A percentile compares a stretch with the other conserved stretches of the same genome.
phyloP scores from a whole-genome alignment of 2,113 vertebrate genomes.

The Cacatua alba region DNA sequence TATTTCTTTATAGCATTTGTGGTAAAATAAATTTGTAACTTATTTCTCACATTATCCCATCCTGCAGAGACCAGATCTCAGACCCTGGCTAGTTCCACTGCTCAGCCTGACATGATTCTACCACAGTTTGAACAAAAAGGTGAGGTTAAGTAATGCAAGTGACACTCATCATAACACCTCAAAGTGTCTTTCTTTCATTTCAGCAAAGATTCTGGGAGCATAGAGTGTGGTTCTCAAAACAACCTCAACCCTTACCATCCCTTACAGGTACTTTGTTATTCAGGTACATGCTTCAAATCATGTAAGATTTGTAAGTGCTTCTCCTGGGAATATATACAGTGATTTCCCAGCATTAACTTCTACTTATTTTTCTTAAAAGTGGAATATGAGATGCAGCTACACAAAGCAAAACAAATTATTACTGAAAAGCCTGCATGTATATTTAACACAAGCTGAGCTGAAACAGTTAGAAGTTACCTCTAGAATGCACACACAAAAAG shows the following conservation, averaged over 20 bases:
- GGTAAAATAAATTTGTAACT: not conserved
- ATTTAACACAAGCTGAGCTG: not conserved
- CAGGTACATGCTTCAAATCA: not conserved
- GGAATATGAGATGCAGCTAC: not conserved
- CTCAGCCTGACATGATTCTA: not conserved
- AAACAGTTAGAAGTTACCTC: not conserved
- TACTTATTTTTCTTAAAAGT: not conserved
- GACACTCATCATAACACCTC: not conserved
- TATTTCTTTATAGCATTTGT: not conserved
- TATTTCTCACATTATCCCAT: not conserved
- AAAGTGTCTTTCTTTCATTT: not conserved
- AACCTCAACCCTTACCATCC: not conserved
- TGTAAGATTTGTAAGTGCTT: not conserved
- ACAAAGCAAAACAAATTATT: not conserved
- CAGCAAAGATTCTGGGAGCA: not conserved
- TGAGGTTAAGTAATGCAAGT: not conserved
- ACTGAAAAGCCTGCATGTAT: not conserved
- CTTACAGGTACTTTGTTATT: not conserved
- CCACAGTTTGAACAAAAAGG: not conserved
- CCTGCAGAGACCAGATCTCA: not conserved
- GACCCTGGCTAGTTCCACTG: not conserved
- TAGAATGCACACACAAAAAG: not conserved
- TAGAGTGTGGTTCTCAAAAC: not conserved
- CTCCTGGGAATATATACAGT: not conserved
- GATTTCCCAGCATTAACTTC: not conserved